These are phyloP conservation scores for Synodontis membranacea DNA, from an alignment of 2,113 vertebrate genomes.

Conservation along the genomic window DNA sequence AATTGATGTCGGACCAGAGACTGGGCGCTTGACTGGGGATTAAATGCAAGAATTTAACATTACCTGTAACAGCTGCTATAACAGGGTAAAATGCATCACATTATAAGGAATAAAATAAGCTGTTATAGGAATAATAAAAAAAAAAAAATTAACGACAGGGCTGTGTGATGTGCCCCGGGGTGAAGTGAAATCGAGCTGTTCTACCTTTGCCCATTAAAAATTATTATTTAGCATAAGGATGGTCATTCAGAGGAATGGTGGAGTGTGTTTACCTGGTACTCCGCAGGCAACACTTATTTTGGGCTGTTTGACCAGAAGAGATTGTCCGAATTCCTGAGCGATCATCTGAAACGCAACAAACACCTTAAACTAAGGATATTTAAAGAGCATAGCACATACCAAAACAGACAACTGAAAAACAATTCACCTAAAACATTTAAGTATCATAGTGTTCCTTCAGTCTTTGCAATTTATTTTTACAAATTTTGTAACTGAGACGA, in stretches of 20 bases:
- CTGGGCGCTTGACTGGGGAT: conserved; percentile 78
- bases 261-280: conserved; percentile 74
- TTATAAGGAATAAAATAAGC: neutral
- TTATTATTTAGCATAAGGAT: neutral
- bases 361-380: neutral
- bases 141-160: neutral
- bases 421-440: neutral
- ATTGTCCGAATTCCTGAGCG: conserved; percentile 90
- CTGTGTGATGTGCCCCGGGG: neutral
- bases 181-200: neutral
- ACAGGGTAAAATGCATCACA: neutral
- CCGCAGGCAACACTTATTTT: conserved; percentile 73
- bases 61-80: neutral
- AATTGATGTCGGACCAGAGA: conserved; percentile 73
- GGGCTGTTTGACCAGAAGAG: conserved; percentile 74
- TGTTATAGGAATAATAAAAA: neutral
- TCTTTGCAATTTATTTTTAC: neutral
- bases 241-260: too few relatives aligned
- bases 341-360: conserved; percentile 78
- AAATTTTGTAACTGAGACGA: neutral
- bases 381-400: neutral
- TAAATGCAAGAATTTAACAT: neutral
- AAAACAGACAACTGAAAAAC: neutral
- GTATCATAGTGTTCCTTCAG: too few relatives aligned
- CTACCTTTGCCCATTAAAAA: neutral